Evolutionary conservation across 2,888 invertebrate species (phyloP).

Genomic region (Norana najaformis): DNA sequence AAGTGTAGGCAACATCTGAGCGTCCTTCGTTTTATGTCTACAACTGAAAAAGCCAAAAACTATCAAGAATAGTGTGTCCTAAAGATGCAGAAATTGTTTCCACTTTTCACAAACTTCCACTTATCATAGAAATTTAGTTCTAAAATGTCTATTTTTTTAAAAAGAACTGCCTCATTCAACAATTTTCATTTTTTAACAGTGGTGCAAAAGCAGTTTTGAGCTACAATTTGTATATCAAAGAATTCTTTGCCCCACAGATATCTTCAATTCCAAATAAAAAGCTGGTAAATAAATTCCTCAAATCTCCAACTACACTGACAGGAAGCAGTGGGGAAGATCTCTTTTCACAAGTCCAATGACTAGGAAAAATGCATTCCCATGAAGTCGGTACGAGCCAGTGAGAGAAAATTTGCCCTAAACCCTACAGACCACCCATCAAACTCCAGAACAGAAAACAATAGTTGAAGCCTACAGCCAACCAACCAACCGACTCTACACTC

Average conservation of each 20-base stretch:
- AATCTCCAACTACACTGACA: not conserved
- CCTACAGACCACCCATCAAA: not conserved
- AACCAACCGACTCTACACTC: not conserved
- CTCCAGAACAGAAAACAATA: too few species aligned
- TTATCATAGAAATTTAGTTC: not conserved
- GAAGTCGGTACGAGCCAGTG: too few species aligned
- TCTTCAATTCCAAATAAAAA: not conserved
- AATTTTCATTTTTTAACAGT: too few species aligned
- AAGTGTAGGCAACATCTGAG: not conserved
- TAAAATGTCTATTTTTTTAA: too few species aligned
- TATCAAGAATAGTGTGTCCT: not conserved
- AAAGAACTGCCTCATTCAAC: too few species aligned
- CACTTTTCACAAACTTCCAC: not conserved
- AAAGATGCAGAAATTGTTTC: not conserved
- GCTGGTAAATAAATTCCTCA: not conserved
- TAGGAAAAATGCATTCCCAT: too few species aligned
- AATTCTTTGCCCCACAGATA: not conserved
- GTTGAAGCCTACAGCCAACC: not conserved
- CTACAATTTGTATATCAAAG: too few species aligned
- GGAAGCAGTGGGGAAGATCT: too few species aligned
- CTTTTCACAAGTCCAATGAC: too few species aligned
- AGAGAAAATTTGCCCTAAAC: not conserved
- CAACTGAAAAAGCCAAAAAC: not conserved
- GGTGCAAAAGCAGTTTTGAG: too few species aligned
- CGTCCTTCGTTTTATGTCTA: not conserved